Percentiles rank a stretch among this genome's conserved stretches.
Evolutionary conservation across 2,888 invertebrate genomes (phyloP).

Genomic region (Matsumyia berberina): DNA sequence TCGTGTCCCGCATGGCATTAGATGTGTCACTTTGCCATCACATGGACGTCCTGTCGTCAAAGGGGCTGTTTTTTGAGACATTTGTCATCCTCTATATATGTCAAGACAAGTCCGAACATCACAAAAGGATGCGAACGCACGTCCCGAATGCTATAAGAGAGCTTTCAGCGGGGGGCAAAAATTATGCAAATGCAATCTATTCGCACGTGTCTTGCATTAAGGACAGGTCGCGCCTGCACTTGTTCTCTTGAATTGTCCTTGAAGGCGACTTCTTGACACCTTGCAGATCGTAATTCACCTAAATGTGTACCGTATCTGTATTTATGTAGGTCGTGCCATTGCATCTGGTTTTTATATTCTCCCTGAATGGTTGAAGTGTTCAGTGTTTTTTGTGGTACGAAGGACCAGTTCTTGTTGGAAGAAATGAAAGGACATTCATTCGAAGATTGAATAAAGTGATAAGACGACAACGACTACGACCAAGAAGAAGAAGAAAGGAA

Average conservation of each 20-base stretch:
- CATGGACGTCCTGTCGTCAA: constrained; percentile 14
- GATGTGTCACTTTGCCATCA: no score
- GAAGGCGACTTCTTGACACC: constrained; percentile 57
- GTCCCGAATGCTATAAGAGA: constrained; percentile 49
- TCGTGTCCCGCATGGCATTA: constrained; percentile 13
- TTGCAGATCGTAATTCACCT: constrained; percentile 29
- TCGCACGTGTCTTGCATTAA: constrained; percentile 55
- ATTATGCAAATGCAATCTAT: constrained; percentile 70
- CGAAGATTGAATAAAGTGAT: constrained; percentile 36
- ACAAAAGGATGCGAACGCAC: constrained; percentile 46
- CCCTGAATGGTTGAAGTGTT: no score
- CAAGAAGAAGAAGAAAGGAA: not conserved
- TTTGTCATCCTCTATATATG: no score
- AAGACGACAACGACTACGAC: no score
- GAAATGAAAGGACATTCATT: constrained; percentile 35
- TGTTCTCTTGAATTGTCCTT: constrained; percentile 50
- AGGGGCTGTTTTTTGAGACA: no score
- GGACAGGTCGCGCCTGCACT: not conserved
- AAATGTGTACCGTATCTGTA: no score
- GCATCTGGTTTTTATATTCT: constrained; percentile 12
- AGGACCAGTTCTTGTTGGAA: constrained; percentile 6
- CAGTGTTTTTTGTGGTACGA: not conserved
- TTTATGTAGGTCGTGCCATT: not conserved
- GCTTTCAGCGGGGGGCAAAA: constrained; percentile 37
- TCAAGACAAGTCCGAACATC: no score